Percentiles rank a stretch among this genome's conserved stretches.
Evolutionary conservation across 2,888 invertebrate genomes (phyloP).

Genomic region (Escarpia spicata): DNA sequence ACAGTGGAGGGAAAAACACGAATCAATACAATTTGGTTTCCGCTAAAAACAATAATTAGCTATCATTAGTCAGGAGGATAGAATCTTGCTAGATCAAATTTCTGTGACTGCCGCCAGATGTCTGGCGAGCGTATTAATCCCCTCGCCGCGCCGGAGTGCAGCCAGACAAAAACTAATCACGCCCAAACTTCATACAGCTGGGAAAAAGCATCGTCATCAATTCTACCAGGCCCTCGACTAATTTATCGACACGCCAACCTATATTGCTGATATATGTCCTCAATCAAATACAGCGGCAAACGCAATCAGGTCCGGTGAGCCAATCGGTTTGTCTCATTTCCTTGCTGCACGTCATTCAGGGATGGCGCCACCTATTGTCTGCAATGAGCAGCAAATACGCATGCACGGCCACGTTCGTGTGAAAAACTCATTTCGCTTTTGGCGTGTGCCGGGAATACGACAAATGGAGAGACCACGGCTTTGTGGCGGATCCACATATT

Average conservation of each 20-base stretch:
- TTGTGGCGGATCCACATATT: neutral
- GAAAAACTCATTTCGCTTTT: neutral
- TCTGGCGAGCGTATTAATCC: constrained; percentile 9
- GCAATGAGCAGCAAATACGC: neutral
- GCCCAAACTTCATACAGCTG: constrained; percentile 16
- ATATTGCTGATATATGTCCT: constrained; percentile 10
- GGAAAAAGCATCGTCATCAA: neutral
- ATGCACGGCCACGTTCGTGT: neutral
- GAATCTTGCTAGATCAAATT: constrained; percentile 9
- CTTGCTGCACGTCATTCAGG: neutral
- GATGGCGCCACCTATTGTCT: neutral
- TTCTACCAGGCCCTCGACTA: neutral
- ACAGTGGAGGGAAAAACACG: neutral
- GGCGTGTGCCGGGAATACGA: neutral
- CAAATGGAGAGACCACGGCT: neutral
- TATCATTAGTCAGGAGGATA: neutral
- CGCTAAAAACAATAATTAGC: neutral
- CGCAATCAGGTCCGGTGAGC: neutral
- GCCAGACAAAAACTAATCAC: constrained; percentile 11
- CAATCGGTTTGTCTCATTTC: neutral
- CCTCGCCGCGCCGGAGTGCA: neutral
- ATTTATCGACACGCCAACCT: neutral
- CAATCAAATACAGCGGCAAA: neutral
- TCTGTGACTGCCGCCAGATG: neutral
- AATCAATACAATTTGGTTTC: constrained; percentile 4